phyloP scores from a whole-genome alignment of 2,888 invertebrate species.

The Coenonympha glycerion region DNA sequence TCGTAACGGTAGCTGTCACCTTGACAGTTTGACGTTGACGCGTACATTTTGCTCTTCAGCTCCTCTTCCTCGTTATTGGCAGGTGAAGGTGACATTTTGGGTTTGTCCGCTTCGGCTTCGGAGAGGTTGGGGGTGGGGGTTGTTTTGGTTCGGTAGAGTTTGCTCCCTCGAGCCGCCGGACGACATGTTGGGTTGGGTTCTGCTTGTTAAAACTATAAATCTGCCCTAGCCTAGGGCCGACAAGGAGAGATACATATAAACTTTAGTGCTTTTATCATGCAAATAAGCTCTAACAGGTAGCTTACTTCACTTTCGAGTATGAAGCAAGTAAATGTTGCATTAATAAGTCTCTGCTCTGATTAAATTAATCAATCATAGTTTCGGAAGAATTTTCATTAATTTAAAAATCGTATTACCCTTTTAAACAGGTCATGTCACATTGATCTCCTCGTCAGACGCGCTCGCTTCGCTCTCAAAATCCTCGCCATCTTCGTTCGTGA shows the following conservation, averaged over 20 bases:
- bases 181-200: too few species aligned
- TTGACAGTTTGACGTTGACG: conserved; percentile 50
- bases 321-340: too few species aligned
- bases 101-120: conserved; percentile 89
- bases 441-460: conserved; percentile 88
- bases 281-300: too few species aligned
- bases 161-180: conserved; percentile 96
- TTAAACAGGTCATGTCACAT: conserved; percentile 86
- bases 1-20: conserved; percentile 53
- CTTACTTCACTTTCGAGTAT: too few species aligned
- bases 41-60: conserved; percentile 51
- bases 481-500: conserved; percentile 59
- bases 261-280: too few species aligned
- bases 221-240: too few species aligned
- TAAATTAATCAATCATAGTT: too few species aligned
- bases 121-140: conserved; percentile 96
- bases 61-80: conserved; percentile 61
- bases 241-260: too few species aligned
- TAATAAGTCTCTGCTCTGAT: too few species aligned
- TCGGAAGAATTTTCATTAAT: neutral
- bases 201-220: too few species aligned
- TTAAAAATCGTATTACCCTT: conserved; percentile 1
- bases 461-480: conserved; percentile 75
- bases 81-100: conserved; percentile 78
- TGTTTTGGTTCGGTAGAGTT: conserved; percentile 96